phyloP scores from a whole-genome alignment of 2,113 vertebrate genomes.

The Hippoglossus stenolepis region DNA sequence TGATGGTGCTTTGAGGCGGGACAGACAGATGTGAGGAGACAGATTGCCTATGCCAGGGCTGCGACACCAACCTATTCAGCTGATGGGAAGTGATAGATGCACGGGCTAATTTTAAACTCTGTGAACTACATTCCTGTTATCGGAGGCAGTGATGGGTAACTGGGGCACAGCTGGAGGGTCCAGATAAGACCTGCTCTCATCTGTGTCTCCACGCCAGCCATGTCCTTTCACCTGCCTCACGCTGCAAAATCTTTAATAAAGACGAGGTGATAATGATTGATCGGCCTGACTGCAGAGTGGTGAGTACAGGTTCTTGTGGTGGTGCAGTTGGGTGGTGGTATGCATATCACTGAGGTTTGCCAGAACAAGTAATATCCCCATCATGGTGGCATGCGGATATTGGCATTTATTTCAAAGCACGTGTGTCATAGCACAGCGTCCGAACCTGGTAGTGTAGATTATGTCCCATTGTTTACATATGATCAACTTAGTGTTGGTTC shows the following conservation, averaged over 20 bases:
- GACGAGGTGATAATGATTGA: slow-evolving; percentile 9
- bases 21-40: slow-evolving; percentile 69
- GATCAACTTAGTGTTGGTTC: too few species aligned
- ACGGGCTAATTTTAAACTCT: slow-evolving; percentile 82
- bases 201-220: slow-evolving; percentile 30
- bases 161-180: slow-evolving; percentile 73
- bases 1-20: slow-evolving; percentile 71
- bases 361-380: neutral
- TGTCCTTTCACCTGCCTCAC: slow-evolving; percentile 24
- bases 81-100: slow-evolving; percentile 79
- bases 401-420: too few species aligned
- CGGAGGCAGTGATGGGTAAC: slow-evolving; percentile 66
- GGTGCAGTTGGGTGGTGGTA: slow-evolving; percentile 4
- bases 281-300: neutral
- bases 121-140: slow-evolving; percentile 75
- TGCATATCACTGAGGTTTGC: neutral
- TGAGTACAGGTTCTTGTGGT: neutral
- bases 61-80: slow-evolving; percentile 71
- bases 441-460: neutral
- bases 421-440: neutral
- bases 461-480: neutral
- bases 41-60: slow-evolving; percentile 67
- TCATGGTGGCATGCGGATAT: too few species aligned
- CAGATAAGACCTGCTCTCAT: slow-evolving; percentile 72
- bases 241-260: slow-evolving; percentile 23